phyloP scores from a whole-genome alignment of 2,797 vertebrate species.

The Heteromormyrus szaboi region DNA sequence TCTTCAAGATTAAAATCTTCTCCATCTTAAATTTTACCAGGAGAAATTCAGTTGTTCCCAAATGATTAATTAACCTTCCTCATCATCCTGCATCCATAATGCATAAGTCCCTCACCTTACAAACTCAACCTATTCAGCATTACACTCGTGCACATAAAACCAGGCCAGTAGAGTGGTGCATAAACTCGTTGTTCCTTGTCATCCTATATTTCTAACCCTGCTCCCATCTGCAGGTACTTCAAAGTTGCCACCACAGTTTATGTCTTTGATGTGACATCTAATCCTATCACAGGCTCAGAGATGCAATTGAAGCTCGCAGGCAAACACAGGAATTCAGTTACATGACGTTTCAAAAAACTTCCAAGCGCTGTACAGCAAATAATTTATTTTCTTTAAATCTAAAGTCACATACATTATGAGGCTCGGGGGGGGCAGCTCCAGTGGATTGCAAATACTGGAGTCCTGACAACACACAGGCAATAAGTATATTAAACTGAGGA shows the following conservation, averaged over 20 bases:
- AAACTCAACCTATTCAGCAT: neutral
- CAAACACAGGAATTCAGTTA: neutral
- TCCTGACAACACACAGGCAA: conserved; percentile 4
- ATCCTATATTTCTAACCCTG: neutral
- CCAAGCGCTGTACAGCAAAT: conserved; percentile 45
- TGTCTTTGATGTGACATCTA: neutral
- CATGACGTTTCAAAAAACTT: neutral
- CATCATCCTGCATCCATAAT: neutral
- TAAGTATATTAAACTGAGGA: conserved; percentile 24
- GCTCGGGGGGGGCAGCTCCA: conserved; percentile 11
- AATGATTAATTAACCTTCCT: neutral
- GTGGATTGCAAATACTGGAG: conserved; percentile 12
- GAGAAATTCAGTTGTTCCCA: neutral
- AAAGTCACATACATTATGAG: conserved; percentile 37
- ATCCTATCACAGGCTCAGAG: neutral
- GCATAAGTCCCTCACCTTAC: neutral
- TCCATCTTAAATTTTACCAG: neutral
- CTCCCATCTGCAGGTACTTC: neutral
- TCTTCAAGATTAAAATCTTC: neutral
- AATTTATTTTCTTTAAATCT: conserved; percentile 55
- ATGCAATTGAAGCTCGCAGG: neutral
- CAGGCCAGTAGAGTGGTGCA: neutral
- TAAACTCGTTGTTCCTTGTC: neutral
- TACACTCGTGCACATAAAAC: neutral
- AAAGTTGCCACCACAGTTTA: neutral